phyloP scores from a whole-genome alignment of 2,797 vertebrate species.

The Enteromius radiatus region DNA sequence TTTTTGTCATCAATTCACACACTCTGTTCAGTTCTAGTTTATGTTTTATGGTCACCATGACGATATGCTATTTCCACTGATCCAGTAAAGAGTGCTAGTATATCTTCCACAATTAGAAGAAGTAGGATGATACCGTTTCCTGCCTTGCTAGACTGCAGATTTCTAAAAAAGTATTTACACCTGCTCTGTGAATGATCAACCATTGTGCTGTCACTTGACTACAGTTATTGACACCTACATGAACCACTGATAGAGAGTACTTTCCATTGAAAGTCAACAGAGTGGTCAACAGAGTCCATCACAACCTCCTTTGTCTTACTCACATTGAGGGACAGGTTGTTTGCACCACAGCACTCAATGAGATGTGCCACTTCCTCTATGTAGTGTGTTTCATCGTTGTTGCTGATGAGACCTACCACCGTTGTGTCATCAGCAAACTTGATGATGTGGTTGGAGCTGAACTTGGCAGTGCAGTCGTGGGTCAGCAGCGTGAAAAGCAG shows the following conservation, averaged over 20 bases:
- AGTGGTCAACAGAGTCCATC: no score
- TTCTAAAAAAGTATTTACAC: not conserved
- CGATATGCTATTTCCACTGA: not conserved
- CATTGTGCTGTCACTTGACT: not conserved
- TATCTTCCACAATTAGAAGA: not conserved
- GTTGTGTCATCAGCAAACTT: no score
- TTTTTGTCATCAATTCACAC: not conserved
- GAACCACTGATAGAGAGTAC: not conserved
- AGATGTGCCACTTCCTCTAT: no score
- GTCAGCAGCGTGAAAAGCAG: no score
- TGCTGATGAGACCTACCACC: no score
- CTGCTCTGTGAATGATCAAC: not conserved
- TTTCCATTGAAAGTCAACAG: no score
- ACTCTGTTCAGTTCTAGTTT: not conserved
- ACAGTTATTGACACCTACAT: not conserved
- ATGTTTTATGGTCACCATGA: conserved; percentile 8
- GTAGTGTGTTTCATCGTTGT: no score
- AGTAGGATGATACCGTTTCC: not conserved
- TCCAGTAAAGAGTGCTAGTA: conserved; percentile 17
- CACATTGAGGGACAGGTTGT: no score
- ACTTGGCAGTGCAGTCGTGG: no score
- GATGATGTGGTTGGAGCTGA: no score
- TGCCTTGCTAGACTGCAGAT: not conserved
- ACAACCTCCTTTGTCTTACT: no score
- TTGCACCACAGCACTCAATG: no score